A percentile compares a stretch with the other conserved stretches of the same genome.
Conservation (phyloP, 2,888 invertebrate species). For the Troilus luridus region DNA sequence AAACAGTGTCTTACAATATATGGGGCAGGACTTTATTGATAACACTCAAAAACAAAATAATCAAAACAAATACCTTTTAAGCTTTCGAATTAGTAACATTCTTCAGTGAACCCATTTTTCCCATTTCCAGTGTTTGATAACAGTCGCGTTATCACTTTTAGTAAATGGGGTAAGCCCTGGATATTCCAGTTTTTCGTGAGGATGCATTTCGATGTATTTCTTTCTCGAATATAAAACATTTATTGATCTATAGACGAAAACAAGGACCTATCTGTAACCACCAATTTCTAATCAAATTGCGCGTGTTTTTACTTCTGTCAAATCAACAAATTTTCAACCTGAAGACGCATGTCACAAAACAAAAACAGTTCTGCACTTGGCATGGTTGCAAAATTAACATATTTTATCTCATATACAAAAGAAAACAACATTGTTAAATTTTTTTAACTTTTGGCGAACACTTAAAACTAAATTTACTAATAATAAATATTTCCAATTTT, state of each 20-base stretch:
- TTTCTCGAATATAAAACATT: neutral
- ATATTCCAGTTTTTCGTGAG: neutral
- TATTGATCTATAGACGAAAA: neutral
- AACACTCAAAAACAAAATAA: neutral
- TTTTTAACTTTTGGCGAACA: neutral
- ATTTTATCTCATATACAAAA: neutral
- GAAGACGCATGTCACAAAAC: neutral
- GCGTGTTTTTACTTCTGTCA: neutral
- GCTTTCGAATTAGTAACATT: neutral
- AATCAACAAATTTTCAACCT: constrained; percentile 30
- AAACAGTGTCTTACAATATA: neutral
- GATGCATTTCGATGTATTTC: neutral
- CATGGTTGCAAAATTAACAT: constrained; percentile 1
- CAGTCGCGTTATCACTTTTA: neutral
- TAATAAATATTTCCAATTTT: neutral
- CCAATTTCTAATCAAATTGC: neutral
- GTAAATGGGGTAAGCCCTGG: neutral
- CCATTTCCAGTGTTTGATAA: neutral
- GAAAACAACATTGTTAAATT: neutral
- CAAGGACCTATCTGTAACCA: neutral
- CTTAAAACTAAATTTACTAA: neutral
- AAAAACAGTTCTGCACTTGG: neutral
- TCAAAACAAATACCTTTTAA: neutral
- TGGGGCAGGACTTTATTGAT: neutral
- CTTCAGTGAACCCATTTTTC: neutral